Percentiles rank a stretch among this genome's conserved stretches.
Conservation (phyloP, 2,888 invertebrate species). For the Polydrusus cervinus region DNA sequence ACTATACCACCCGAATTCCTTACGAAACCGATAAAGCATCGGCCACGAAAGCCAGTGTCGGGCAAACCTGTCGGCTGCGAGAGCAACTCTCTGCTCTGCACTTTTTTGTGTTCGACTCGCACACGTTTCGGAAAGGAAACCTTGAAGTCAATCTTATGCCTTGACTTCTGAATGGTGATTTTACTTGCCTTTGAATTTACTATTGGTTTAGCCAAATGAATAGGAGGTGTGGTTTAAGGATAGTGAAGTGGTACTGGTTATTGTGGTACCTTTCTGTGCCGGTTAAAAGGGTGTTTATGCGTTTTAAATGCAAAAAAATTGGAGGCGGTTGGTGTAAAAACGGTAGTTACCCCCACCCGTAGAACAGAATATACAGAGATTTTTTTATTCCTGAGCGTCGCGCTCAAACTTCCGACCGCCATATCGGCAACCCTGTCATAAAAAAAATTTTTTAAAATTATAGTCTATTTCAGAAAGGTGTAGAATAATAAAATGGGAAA, state of each 20-base stretch:
- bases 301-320: too few species aligned
- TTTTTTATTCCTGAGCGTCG: too few species aligned
- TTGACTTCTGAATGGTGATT: constrained; percentile 49
- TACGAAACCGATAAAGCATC: constrained; percentile 35
- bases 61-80: constrained; percentile 37
- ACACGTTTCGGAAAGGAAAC: constrained; percentile 23
- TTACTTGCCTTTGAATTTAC: constrained; percentile 35
- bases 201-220: constrained; percentile 49
- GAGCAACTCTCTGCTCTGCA: constrained; percentile 8
- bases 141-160: constrained; percentile 41
- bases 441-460: too few species aligned
- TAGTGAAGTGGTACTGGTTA: constrained; percentile 6
- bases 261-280: background rate
- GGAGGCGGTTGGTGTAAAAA: too few species aligned
- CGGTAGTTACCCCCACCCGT: too few species aligned
- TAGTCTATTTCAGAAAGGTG: too few species aligned
- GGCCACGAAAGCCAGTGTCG: constrained; percentile 16
- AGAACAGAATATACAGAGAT: too few species aligned
- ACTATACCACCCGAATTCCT: constrained; percentile 32
- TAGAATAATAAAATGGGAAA: too few species aligned
- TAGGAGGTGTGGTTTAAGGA: constrained; percentile 49
- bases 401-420: too few species aligned
- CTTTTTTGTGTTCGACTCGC: constrained; percentile 29
- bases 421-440: too few species aligned
- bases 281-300: background rate